A percentile compares a stretch with the other conserved stretches of the same genome.
Conservation (phyloP, 2,113 vertebrate species). For the Labeo catla region DNA sequence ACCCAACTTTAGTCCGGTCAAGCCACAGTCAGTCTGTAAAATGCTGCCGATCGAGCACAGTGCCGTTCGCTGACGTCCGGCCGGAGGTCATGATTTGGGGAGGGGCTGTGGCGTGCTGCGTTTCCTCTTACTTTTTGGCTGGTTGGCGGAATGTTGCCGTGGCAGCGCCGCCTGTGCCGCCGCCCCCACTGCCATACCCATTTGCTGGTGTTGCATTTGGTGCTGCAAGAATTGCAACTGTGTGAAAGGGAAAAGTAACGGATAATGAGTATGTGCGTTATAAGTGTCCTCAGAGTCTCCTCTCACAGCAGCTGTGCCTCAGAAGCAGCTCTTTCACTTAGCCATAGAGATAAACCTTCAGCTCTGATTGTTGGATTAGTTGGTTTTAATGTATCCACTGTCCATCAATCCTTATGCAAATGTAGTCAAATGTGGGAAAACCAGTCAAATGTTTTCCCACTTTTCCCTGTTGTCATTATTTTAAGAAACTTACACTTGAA, state of each 20-base stretch:
- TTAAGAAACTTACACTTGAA: neutral
- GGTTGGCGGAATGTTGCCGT: constrained; percentile 89
- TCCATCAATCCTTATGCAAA: neutral
- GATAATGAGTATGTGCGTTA: neutral
- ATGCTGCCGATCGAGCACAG: constrained; percentile 65
- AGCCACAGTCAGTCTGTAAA: constrained; percentile 63
- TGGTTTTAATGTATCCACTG: neutral
- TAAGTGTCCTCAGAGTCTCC: neutral
- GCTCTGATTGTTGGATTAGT: neutral
- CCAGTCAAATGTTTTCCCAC: neutral
- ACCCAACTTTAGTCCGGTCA: constrained; percentile 46
- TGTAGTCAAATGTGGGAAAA: neutral
- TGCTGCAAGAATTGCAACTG: constrained; percentile 98
- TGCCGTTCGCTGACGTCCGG: constrained; percentile 64
- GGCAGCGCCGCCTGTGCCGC: constrained; percentile 80
- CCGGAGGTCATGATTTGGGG: constrained; percentile 75
- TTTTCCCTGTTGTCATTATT: neutral
- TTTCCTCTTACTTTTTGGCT: constrained; percentile 96
- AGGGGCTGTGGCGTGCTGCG: constrained; percentile 81
- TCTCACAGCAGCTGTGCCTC: constrained; percentile 19
- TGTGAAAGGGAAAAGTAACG: constrained; percentile 56
- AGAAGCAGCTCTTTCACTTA: neutral
- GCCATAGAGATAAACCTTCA: neutral
- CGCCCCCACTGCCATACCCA: constrained; percentile 84
- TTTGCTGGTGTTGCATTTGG: constrained; percentile 91